phyloP scores from a whole-genome alignment of 2,888 invertebrate genomes.

The Himalopsyche kuldschensis region DNA sequence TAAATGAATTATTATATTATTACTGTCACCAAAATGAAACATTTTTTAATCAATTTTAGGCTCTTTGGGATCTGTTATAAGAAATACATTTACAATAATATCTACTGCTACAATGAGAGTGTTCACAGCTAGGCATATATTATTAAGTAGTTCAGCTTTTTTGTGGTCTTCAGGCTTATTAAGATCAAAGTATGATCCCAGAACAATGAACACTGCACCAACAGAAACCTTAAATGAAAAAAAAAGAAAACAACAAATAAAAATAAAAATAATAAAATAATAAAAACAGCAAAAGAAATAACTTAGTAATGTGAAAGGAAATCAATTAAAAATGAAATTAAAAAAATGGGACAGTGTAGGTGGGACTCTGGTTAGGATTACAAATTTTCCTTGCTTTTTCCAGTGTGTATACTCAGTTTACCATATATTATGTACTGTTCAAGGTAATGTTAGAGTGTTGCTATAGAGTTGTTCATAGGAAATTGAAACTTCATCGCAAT shows the following conservation, averaged over 20 bases:
- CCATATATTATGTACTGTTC: too few species aligned
- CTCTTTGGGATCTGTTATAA: slow-evolving; percentile 3
- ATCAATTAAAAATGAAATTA: too few species aligned
- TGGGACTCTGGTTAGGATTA: too few species aligned
- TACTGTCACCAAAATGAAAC: too few species aligned
- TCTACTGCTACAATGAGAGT: slow-evolving; percentile 63
- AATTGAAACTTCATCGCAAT: too few species aligned
- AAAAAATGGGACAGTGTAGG: slow-evolving; percentile 24
- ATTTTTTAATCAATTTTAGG: too few species aligned
- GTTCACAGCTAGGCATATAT: slow-evolving; percentile 62
- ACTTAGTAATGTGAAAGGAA: slow-evolving; percentile 38
- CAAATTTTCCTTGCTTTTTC: too few species aligned
- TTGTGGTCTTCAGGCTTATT: slow-evolving; percentile 62
- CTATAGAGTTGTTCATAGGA: too few species aligned
- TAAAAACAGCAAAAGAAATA: slow-evolving; percentile 40
- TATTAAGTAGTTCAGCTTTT: slow-evolving; percentile 64
- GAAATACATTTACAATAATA: slow-evolving; percentile 64
- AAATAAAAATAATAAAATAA: slow-evolving; percentile 13
- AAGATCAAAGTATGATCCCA: slow-evolving; percentile 64
- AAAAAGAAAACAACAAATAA: slow-evolving; percentile 30
- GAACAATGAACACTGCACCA: slow-evolving; percentile 62
- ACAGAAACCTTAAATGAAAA: slow-evolving; percentile 56
- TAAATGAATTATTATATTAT: too few species aligned
- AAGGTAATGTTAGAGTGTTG: too few species aligned
- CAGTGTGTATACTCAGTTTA: too few species aligned